Percentiles rank a stretch among this genome's conserved stretches.
Conservation (phyloP, 2,113 vertebrate species). For the Bagarius yarrelli region DNA sequence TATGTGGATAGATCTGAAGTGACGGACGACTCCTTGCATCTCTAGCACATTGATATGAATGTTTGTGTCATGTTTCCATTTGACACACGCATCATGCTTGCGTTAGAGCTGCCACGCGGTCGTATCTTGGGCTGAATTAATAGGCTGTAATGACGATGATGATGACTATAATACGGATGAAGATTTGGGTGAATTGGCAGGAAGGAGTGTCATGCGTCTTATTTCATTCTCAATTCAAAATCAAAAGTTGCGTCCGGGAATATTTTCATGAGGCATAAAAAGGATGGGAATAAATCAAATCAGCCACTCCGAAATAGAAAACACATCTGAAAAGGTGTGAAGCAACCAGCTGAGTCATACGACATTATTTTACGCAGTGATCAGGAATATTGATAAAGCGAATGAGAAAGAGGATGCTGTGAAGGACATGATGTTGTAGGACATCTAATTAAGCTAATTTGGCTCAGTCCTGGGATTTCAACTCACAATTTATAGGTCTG, state of each 20-base stretch:
- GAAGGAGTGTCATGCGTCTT: neutral
- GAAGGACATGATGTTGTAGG: too few species aligned
- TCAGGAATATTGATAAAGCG: neutral
- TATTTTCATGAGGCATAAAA: neutral
- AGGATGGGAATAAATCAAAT: neutral
- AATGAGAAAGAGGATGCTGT: neutral
- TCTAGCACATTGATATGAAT: conserved; percentile 43
- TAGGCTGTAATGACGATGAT: neutral
- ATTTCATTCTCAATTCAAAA: neutral
- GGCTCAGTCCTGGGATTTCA: neutral
- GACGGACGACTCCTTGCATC: conserved; percentile 24
- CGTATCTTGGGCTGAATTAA: conserved; percentile 16
- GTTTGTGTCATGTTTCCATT: conserved; percentile 41
- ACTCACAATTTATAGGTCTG: neutral
- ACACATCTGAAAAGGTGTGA: neutral
- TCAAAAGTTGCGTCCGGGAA: neutral
- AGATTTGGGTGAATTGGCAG: neutral
- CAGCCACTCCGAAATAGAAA: neutral
- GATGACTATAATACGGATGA: conserved; percentile 4
- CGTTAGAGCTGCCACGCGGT: too few species aligned
- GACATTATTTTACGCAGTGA: neutral
- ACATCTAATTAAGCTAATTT: too few species aligned
- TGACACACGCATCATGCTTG: conserved; percentile 1
- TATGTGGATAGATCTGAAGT: conserved; percentile 48
- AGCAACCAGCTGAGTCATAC: neutral